Percentiles rank a stretch among this genome's conserved stretches.
These are phyloP conservation scores for Lutjanus campechanus DNA, from an alignment of 2,797 vertebrate species.

Conservation along the genomic window DNA sequence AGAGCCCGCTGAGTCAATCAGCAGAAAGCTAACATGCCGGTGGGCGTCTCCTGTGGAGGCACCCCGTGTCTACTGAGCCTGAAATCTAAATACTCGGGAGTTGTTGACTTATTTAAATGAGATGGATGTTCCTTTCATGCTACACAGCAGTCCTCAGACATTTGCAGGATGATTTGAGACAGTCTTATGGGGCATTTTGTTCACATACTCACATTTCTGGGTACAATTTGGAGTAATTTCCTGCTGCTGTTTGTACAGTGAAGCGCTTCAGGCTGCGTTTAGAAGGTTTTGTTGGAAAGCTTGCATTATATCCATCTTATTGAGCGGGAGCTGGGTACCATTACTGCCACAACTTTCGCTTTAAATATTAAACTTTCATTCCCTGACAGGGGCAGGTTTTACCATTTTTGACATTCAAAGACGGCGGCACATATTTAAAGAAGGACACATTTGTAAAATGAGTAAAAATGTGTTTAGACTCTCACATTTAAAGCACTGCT, in stretches of 20 bases:
- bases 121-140: slow-evolving; percentile 60
- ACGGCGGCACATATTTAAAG: neutral
- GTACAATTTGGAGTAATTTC: slow-evolving; percentile 77
- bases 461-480: neutral
- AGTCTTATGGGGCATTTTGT: slow-evolving; percentile 30
- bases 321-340: slow-evolving; percentile 26
- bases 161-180: slow-evolving; percentile 50
- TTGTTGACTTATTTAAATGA: slow-evolving; percentile 78
- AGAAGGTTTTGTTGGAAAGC: slow-evolving; percentile 60
- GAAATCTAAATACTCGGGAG: slow-evolving; percentile 59
- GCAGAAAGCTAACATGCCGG: slow-evolving; percentile 70
- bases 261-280: slow-evolving; percentile 63
- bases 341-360: slow-evolving; percentile 30
- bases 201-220: slow-evolving; percentile 65
- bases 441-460: neutral
- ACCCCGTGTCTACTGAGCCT: slow-evolving; percentile 49
- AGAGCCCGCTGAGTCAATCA: slow-evolving; percentile 74
- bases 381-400: neutral
- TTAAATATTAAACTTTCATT: slow-evolving; percentile 24
- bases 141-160: slow-evolving; percentile 46
- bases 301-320: slow-evolving; percentile 43
- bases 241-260: slow-evolving; percentile 73
- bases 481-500: neutral
- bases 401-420: neutral
- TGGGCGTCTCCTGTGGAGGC: slow-evolving; percentile 56